These are phyloP conservation scores for Platypus cylindrus DNA, from an alignment of 2,888 invertebrate genomes.

Conservation along the genomic window DNA sequence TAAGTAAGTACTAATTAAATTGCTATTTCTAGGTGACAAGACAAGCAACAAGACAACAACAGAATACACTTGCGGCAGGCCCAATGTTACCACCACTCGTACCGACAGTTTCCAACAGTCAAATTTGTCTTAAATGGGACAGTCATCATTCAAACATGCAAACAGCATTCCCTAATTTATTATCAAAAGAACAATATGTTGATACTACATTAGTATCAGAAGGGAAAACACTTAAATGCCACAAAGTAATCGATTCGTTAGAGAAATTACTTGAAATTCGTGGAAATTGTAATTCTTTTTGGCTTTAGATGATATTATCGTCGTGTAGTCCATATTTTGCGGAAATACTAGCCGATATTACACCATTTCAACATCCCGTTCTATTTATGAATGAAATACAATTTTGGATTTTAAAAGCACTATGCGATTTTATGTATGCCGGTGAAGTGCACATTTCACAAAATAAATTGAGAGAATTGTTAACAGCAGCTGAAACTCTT, in stretches of 20 bases:
- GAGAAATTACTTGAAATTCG: background rate
- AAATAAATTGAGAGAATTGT: conserved; percentile 34
- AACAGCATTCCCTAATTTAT: conserved; percentile 37
- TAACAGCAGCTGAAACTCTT: conserved; percentile 37
- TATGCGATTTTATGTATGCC: conserved; percentile 42
- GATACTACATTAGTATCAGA: conserved; percentile 44
- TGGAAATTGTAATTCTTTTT: conserved; percentile 2
- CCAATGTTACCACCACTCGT: conserved; percentile 10
- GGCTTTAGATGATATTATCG: conserved; percentile 38
- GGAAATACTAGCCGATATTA: conserved; percentile 34
- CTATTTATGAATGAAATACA: conserved; percentile 38
- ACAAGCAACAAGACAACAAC: conserved; percentile 18
- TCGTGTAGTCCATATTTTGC: conserved; percentile 41
- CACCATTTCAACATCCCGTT: conserved; percentile 37
- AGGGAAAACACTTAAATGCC: conserved; percentile 41
- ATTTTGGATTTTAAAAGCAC: conserved; percentile 38
- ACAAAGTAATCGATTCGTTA: conserved; percentile 34
- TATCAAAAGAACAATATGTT: conserved; percentile 40
- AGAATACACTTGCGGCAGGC: conserved; percentile 9
- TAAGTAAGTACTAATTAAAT: background rate
- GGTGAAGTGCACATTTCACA: conserved; percentile 40
- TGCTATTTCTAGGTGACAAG: conserved; percentile 25
- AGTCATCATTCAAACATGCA: conserved; percentile 43
- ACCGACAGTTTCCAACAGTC: conserved; percentile 24
- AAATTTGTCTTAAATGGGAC: conserved; percentile 42